Conservation (phyloP, 2,797 vertebrate genomes). For the Macroramphosus scolopax region DNA sequence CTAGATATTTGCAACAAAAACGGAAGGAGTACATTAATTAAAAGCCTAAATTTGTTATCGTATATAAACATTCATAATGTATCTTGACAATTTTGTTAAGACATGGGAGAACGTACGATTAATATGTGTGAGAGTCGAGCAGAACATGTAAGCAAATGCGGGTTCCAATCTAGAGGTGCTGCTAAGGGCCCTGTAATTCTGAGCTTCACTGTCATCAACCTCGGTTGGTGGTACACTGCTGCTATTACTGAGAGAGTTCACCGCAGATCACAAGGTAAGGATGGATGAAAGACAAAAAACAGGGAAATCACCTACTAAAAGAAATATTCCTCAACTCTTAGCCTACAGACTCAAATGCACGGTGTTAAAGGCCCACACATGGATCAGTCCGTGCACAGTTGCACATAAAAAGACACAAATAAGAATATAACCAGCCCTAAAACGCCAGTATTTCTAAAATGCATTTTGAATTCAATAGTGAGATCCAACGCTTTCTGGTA, state of each 20-base stretch:
- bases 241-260: constrained; percentile 16
- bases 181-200: constrained; percentile 51
- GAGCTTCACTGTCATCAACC: constrained; percentile 48
- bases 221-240: constrained; percentile 2
- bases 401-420: neutral
- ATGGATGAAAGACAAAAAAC: constrained; percentile 49
- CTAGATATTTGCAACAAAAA: neutral
- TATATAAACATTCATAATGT: no score
- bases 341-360: constrained; percentile 27
- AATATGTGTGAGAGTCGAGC: no score
- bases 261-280: constrained; percentile 51
- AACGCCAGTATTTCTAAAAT: no score
- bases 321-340: constrained; percentile 29
- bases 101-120: no score
- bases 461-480: no score
- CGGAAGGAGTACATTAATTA: no score
- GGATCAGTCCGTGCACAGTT: neutral
- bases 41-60: neutral
- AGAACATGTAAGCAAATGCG: constrained; percentile 7
- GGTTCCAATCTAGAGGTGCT: constrained; percentile 14
- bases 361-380: constrained; percentile 17
- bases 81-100: no score
- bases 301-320: constrained; percentile 65
- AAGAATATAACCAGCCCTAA: neutral
- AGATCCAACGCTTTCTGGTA: no score